Base-by-base conservation (phyloP, 2,113 vertebrate species). In the Poeciliopsis occidentalis region DNA sequence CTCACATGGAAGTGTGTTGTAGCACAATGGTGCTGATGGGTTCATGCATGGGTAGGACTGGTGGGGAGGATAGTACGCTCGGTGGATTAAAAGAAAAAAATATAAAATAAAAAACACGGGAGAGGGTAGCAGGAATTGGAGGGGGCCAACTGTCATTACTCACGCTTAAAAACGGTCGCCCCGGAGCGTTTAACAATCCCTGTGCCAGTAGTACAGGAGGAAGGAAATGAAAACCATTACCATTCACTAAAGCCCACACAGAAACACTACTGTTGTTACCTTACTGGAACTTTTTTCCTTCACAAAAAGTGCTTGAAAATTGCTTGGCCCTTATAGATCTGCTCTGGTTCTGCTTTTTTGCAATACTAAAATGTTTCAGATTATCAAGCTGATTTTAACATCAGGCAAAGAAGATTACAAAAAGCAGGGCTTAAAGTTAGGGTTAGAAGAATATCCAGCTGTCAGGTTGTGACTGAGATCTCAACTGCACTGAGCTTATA, bases 181-280 rank as follows among this genome's bases (percentile, higher is more conserved):
- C 88, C 83, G 89, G 93, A 94, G 88, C 92, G 92, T 88, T 95
- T 95, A 92, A 95, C 93, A 90, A 95, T 91, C 81, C 94, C 94
- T 95, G 89, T 65, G 32, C 81, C 80, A 88, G 79, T 85, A 76
- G 85, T 84, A 73, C 70, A 84, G 60, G 79, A 82, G 73, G 88
- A 85, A 82, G 85, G 86, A 83, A 77, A 88, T 71, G 31, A 88
- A 47, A 89, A 71, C 80, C 26, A 77, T 92, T 91, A 90, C 75
- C 61, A 73, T 79, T 64, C 27, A 75, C 67, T 66, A 72, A 44
- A 75, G 32, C 62, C 62, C 26, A 27, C 26, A 61, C 15, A 76
- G 22, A 72, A 79, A 79, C 65, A 84, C 39, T 31, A 60, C 1
- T 12, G 68, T 4, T 22, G 63, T 57, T 37, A 81, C 60, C 73